Evolutionary conservation across 2,888 invertebrate genomes (phyloP).

Genomic region (Synanthedon formicaeformis): DNA sequence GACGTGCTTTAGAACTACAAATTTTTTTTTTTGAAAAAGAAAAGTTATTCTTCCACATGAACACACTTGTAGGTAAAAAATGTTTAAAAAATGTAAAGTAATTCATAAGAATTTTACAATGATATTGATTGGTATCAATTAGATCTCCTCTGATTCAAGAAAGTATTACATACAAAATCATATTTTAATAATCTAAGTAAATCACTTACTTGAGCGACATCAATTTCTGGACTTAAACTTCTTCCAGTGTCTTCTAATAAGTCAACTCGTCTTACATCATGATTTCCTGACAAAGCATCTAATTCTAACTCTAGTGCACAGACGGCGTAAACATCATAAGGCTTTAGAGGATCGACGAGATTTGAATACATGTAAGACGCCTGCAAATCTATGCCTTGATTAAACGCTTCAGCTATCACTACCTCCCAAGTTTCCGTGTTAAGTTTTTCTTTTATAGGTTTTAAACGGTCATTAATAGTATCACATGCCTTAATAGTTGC

Average conservation of each 20-base stretch:
- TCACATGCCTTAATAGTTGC: slow-evolving; percentile 75
- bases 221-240: slow-evolving; percentile 78
- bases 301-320: slow-evolving; percentile 79
- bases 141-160: not conserved
- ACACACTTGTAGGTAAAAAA: no score
- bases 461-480: slow-evolving; percentile 68
- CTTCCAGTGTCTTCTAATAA: slow-evolving; percentile 80
- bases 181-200: no score
- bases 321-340: slow-evolving; percentile 75
- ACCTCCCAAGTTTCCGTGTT: slow-evolving; percentile 69
- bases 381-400: slow-evolving; percentile 69
- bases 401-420: slow-evolving; percentile 64
- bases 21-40: no score
- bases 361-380: slow-evolving; percentile 70
- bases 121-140: not conserved
- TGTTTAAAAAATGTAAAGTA: no score
- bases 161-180: not conserved
- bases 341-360: slow-evolving; percentile 52
- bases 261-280: slow-evolving; percentile 76
- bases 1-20: no score
- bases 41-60: no score
- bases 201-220: slow-evolving; percentile 74
- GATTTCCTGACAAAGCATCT: slow-evolving; percentile 83
- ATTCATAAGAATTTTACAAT: no score
- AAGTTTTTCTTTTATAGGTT: slow-evolving; percentile 67